Evolutionary conservation across 2,113 vertebrate species (phyloP).

Genomic region (Aleadryas rufinucha): DNA sequence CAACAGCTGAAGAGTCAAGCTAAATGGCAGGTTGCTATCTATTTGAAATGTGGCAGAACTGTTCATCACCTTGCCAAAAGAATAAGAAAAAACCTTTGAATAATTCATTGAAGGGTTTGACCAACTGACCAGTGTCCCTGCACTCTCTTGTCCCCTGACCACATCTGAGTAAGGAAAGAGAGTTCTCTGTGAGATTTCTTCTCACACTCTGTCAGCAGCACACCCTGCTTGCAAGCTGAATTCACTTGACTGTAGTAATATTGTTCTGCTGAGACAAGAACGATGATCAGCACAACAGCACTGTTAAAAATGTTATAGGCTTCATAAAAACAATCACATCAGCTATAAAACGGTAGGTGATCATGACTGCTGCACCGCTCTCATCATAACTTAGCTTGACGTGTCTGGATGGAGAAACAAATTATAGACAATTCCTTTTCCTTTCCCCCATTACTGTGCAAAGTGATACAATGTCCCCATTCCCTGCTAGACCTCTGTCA

Average conservation of each 20-base stretch:
- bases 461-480: slow-evolving; percentile 41
- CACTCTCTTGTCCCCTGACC: neutral
- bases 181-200: neutral
- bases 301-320: slow-evolving; percentile 66
- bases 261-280: slow-evolving; percentile 68
- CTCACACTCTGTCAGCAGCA: neutral
- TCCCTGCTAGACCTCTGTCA: slow-evolving; percentile 32
- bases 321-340: slow-evolving; percentile 76
- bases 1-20: neutral
- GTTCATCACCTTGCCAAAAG: neutral
- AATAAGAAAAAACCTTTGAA: slow-evolving; percentile 26
- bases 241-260: slow-evolving; percentile 57
- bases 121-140: neutral
- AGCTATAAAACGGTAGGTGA: slow-evolving; percentile 73
- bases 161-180: neutral
- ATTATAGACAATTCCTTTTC: slow-evolving; percentile 62
- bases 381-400: slow-evolving; percentile 71
- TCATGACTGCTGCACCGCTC: slow-evolving; percentile 54
- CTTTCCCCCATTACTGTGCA: slow-evolving; percentile 34
- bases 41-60: neutral
- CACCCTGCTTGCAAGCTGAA: slow-evolving; percentile 29
- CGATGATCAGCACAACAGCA: slow-evolving; percentile 52
- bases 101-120: slow-evolving; percentile 30
- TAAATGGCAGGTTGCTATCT: slow-evolving; percentile 34
- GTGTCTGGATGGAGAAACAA: slow-evolving; percentile 72